Conservation (phyloP, 2,113 vertebrate genomes). For the Megaptera novaeangliae region DNA sequence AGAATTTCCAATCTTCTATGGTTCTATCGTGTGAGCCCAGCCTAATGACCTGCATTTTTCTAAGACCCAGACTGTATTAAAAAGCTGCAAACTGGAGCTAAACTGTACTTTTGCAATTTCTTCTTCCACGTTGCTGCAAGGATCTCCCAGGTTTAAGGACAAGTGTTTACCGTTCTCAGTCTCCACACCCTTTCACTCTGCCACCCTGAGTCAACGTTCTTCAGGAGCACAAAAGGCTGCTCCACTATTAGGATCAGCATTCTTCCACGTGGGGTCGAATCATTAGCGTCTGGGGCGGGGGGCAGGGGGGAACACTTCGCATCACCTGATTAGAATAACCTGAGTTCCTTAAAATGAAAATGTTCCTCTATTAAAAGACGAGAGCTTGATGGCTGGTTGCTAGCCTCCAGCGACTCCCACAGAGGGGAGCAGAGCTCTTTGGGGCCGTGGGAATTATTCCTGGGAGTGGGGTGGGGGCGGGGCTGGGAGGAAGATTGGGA, state of each 20-base stretch:
- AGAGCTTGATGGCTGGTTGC: neutral
- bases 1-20: neutral
- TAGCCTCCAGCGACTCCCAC: neutral
- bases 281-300: neutral
- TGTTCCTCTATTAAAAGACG: neutral
- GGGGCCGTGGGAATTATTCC: neutral
- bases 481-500: neutral
- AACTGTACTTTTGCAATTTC: neutral
- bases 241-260: neutral
- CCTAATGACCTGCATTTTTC: neutral
- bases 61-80: neutral
- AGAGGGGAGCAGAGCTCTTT: fast-evolving
- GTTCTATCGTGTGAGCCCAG: too few species aligned
- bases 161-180: neutral
- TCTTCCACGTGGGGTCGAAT: neutral
- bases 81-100: neutral
- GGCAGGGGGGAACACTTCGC: neutral
- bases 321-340: neutral
- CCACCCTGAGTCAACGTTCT: neutral
- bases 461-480: neutral
- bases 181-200: neutral
- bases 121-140: neutral
- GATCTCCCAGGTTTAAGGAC: neutral
- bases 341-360: neutral
- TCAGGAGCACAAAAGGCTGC: neutral